A percentile compares a stretch with the other conserved stretches of the same genome.
These are phyloP conservation scores for Sesamia inferens DNA, from an alignment of 2,888 invertebrate species.

Conservation along the genomic window DNA sequence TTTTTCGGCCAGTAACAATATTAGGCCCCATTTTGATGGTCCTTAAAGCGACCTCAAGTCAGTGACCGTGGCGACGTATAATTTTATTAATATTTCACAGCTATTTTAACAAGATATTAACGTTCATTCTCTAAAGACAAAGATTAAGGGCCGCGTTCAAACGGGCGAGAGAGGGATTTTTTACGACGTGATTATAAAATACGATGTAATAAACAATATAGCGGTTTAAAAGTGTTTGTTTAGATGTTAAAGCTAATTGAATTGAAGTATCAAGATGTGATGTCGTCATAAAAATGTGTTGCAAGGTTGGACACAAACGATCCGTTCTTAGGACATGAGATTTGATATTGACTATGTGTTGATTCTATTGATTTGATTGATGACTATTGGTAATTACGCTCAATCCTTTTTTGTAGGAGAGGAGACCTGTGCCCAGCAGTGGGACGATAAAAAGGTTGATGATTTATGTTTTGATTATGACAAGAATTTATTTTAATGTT, in stretches of 20 bases:
- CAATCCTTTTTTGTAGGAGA: no score
- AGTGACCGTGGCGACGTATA: conserved; percentile 34
- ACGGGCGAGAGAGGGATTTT: conserved; percentile 33
- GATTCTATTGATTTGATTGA: no score
- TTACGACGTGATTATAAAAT: conserved; percentile 61
- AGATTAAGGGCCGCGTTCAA: conserved; percentile 42
- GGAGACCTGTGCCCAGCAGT: no score
- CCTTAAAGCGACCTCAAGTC: conserved; percentile 25
- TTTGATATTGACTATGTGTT: no score
- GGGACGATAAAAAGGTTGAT: no score
- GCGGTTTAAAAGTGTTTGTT: conserved; percentile 51
- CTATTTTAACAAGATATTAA: conserved; percentile 58
- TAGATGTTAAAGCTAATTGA: conserved; percentile 55
- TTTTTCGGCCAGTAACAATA: neutral
- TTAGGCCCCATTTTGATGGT: conserved; percentile 8
- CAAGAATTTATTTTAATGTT: no score
- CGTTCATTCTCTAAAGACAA: conserved; percentile 54
- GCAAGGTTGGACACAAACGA: neutral
- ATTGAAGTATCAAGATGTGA: conserved; percentile 43
- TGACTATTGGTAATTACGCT: no score
- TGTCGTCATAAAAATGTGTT: conserved; percentile 5
- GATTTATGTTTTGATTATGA: no score
- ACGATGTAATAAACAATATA: conserved; percentile 45
- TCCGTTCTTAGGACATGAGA: no score
- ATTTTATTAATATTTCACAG: conserved; percentile 54